Evolutionary conservation across 1,140 invertebrate species (phyloP).

Genomic region (Penaeus japonicus): DNA sequence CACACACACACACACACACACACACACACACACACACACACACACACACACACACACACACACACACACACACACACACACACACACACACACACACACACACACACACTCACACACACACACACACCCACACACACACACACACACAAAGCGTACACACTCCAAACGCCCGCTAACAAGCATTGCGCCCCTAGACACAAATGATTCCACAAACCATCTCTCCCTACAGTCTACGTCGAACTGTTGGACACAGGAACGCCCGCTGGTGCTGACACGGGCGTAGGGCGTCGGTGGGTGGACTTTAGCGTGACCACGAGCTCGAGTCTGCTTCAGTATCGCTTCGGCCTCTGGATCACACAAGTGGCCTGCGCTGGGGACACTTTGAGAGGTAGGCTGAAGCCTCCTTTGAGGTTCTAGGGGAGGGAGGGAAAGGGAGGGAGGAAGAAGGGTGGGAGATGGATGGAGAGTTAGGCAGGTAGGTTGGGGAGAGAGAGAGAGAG

Average conservation of each 20-base stretch:
- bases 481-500: too few relatives aligned
- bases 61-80: too few relatives aligned
- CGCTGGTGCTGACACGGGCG: too few relatives aligned
- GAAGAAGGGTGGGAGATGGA: background rate
- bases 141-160: too few relatives aligned
- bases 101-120: too few relatives aligned
- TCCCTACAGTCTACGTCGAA: constrained; percentile 22
- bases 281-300: constrained; percentile 19
- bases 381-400: background rate
- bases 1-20: too few relatives aligned
- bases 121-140: too few relatives aligned
- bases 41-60: too few relatives aligned
- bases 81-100: too few relatives aligned
- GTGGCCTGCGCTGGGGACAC: constrained; percentile 16
- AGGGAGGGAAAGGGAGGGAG: background rate
- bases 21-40: too few relatives aligned
- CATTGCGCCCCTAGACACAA: too few relatives aligned
- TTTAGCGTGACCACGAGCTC: background rate
- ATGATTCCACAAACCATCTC: background rate
- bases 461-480: background rate
- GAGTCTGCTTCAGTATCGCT: constrained; percentile 13
- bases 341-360: constrained; percentile 40
- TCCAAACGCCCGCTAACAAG: too few relatives aligned
- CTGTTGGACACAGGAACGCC: background rate
- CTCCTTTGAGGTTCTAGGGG: background rate